Conservation (phyloP, 2,888 invertebrate genomes). For the Escarpia spicata region DNA sequence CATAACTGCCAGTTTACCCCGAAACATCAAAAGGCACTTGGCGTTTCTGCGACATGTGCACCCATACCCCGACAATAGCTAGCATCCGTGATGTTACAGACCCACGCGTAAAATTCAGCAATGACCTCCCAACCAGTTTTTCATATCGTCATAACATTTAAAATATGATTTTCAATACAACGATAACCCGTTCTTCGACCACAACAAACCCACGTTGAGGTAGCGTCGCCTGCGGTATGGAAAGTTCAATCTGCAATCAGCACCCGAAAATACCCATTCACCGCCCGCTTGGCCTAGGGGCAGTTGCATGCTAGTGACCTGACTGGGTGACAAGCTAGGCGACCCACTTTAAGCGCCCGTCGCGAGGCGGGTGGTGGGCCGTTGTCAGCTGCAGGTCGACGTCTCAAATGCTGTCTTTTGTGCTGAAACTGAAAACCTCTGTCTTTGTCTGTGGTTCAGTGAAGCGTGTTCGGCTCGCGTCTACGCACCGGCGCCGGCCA, state of each 20-base stretch:
- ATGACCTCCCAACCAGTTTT: not conserved
- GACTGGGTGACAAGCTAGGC: not conserved
- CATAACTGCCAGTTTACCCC: not conserved
- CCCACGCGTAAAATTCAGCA: not conserved
- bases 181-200: not conserved
- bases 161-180: not conserved
- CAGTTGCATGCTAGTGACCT: not conserved
- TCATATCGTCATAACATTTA: not conserved
- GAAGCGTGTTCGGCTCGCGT: not conserved
- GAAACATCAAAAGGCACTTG: not conserved
- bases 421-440: not conserved
- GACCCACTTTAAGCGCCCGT: not conserved
- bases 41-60: not conserved
- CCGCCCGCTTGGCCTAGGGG: not conserved
- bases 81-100: not conserved
- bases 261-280: not conserved
- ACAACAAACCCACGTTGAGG: not conserved
- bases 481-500: not conserved
- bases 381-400: not conserved
- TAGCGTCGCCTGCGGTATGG: not conserved
- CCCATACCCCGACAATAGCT: not conserved
- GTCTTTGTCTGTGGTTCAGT: not conserved
- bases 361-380: not conserved
- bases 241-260: not conserved
- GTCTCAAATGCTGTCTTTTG: slow-evolving; percentile 10